Evolutionary conservation across 2,888 invertebrate genomes (phyloP), one percentile per base, ranked within the genome.

Genomic region (Pristionchus exspectatus): DNA sequence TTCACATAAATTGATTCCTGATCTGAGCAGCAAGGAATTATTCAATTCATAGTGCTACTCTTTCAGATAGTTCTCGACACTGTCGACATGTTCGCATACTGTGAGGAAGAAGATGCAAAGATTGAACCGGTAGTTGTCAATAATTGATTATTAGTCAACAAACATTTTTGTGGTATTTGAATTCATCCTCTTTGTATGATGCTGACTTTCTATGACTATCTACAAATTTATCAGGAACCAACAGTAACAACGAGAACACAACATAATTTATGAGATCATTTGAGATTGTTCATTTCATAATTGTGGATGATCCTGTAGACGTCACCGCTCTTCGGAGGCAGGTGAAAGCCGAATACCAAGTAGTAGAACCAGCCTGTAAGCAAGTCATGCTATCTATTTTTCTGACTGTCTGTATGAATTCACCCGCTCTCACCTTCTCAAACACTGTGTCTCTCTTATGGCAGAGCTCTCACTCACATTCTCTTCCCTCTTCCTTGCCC

Each of bases 351-450:
- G 89, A 89, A 89, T 14, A 89, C 18, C 27, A 89, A 27, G 27
- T 89, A 66, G 83, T 89, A 89, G 63, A 89, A 2, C 89, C 89
- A 89, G n/a, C 89, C 89, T 83, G 44, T 9, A 50, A 86, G 44
- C 44, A 50, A 50, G 4, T 50, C 9, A 7, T 0, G 4, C 10
- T 50, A 38, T 38, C 38, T 38, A 5, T 38, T 38, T 38, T 38
- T 38, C 38, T 38, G 38, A 38, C 3, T 38, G 38, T 38, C 38
- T 38, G 38, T 38, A 2, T 38, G 38, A 38, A 38, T 3, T 38
- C 5, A 38, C n/a, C n/a, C n/a, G n/a, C n/a, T n/a, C n/a, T n/a
- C n/a, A n/a, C n/a, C n/a, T n/a, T n/a, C n/a, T n/a, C n/a, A n/a
- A n/a, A n/a, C n/a, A n/a, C 38, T 5, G 38, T 38, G 3, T 38